Evolutionary conservation across 2,888 invertebrate species (phyloP).

Genomic region (Thecophora atra): DNA sequence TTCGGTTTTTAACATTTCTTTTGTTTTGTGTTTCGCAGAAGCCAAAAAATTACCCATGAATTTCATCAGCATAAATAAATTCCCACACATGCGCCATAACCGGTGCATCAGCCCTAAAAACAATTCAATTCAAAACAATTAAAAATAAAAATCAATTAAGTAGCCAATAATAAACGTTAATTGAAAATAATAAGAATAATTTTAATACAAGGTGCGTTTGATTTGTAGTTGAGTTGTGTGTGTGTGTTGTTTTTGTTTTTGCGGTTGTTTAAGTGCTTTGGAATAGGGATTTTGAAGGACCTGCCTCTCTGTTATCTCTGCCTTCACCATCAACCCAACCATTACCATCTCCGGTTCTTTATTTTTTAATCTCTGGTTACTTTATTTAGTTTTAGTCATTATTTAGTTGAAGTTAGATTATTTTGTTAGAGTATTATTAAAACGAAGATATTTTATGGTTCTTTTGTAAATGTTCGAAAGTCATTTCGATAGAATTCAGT

Average conservation of each 20-base stretch:
- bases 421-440: neutral
- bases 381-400: too few relatives aligned
- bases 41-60: constrained; percentile 75
- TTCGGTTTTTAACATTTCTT: too few relatives aligned
- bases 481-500: neutral
- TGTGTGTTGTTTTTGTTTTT: neutral
- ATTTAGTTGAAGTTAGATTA: neutral
- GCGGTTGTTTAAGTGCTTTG: neutral
- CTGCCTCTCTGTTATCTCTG: neutral
- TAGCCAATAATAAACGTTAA: too few relatives aligned
- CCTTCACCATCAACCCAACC: neutral
- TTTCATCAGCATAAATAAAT: constrained; percentile 80
- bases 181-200: too few relatives aligned
- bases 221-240: neutral
- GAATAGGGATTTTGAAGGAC: neutral
- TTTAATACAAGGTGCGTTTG: constrained; percentile 13
- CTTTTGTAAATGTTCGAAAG: neutral
- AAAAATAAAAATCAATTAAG: constrained; percentile 14
- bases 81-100: constrained; percentile 97
- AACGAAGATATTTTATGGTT: neutral
- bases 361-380: neutral
- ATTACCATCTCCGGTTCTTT: constrained; percentile 7
- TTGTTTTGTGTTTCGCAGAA: neutral
- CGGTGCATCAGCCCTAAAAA: constrained; percentile 94
- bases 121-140: constrained; percentile 36